Evolutionary conservation across 1,140 invertebrate species (phyloP).

Genomic region (Galleria mellonella): DNA sequence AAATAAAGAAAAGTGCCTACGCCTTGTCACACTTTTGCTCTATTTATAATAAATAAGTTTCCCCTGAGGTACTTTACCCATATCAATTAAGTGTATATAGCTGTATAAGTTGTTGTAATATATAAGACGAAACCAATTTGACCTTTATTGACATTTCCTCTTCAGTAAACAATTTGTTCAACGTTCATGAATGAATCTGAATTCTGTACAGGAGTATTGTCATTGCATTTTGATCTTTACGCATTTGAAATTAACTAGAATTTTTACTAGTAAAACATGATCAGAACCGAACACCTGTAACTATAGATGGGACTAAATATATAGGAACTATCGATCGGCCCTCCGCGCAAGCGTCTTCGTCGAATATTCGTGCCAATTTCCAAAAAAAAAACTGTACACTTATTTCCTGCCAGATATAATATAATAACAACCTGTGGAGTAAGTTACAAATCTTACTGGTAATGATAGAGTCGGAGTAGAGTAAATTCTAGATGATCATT

Average conservation of each 20-base stretch:
- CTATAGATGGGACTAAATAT: too few species aligned
- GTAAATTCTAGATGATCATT: background rate
- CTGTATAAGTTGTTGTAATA: too few species aligned
- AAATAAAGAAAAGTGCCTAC: too few species aligned
- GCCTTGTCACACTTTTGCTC: too few species aligned
- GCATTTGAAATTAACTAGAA: background rate
- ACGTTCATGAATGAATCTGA: slow-evolving; percentile 17
- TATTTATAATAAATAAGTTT: too few species aligned
- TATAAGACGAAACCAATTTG: slow-evolving; percentile 10
- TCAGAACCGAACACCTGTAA: too few species aligned
- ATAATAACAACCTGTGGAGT: too few species aligned
- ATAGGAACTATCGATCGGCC: slow-evolving; percentile 21
- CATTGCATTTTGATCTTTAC: slow-evolving; percentile 7
- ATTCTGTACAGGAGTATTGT: slow-evolving; percentile 1
- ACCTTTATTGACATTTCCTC: slow-evolving; percentile 23
- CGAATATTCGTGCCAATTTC: slow-evolving; percentile 14
- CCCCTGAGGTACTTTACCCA: too few species aligned
- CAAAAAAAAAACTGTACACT: slow-evolving; percentile 1
- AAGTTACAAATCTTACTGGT: background rate
- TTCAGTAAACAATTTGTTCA: slow-evolving; percentile 19
- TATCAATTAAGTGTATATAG: too few species aligned
- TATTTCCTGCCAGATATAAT: too few species aligned
- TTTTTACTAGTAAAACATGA: too few species aligned
- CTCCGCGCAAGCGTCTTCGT: slow-evolving; percentile 51
- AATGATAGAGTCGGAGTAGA: background rate